Base-by-base conservation (phyloP, 2,797 vertebrate species). In the Gila robusta region DNA sequence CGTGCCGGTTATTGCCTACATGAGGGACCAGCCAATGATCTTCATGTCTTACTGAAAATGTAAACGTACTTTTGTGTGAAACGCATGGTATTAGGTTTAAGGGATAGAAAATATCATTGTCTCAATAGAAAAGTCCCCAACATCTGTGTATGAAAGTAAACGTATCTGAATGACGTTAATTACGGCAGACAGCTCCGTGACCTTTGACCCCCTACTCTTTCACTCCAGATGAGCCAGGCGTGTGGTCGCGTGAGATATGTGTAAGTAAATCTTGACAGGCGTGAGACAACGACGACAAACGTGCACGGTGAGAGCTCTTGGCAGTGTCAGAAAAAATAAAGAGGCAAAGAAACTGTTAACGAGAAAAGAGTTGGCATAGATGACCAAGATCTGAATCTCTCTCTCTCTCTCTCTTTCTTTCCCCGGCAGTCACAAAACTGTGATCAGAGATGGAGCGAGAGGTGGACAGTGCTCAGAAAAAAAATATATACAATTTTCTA, bases 331-430 rank as follows among this genome's bases (percentile, higher is more conserved):
- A 69, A 47, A 56, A 49, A 73, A 56, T 69, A 73, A 82, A 85
- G 81, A 88, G 72, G 86, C 83, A 82, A 86, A 89, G 83, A 91
- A 87, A 89, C 87, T 88, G 73, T 67, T 77, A 83, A 83, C 47
- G 32, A 83, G 72, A 76, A 76, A 77, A 39, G 73, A 54, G 35
- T 69, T 77, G 73, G 62, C 82, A 69, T 64, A 84, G 74, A 47
- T 78, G 64, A 79, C 47, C 49, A 28, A 67, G 35, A 62, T 67
- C 44, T 54, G 28, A 32, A 32, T 67, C 73, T 41, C 14, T 47
- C 59, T 74, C 11, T 49, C 47, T 17, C 6, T 54, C 66, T 26
- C 32, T 6, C 52, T 72, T 17, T 73, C 56, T 81, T 35, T 39
- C 19, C 2, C 10, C 26, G 4, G 23, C 82, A 52, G 59, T 28